A percentile compares a stretch with the other conserved stretches of the same genome.
phyloP scores from a whole-genome alignment of 1,140 invertebrate species.

The Drosophila sp. region DNA sequence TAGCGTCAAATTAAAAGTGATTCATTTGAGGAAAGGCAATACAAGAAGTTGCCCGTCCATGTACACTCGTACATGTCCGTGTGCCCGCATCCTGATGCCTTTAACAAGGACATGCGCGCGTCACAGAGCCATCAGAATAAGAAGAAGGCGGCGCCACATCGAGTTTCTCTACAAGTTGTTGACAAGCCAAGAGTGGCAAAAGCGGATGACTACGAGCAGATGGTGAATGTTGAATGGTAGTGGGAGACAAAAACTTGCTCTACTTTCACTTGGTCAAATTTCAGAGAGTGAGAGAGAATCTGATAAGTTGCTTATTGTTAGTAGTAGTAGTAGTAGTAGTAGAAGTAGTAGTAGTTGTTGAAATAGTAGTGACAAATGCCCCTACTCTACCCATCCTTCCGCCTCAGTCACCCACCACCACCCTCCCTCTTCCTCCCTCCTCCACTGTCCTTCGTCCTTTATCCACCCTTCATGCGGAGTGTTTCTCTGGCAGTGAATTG shows the following conservation, averaged over 20 bases:
- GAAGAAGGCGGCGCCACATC: conserved; percentile 10
- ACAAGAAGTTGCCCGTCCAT: conserved; percentile 12
- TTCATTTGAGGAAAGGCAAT: conserved; percentile 34
- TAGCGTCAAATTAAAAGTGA: conserved; percentile 57
- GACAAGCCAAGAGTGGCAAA: conserved; percentile 5
- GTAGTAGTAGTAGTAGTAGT: background rate
- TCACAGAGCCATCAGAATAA: conserved; percentile 1
- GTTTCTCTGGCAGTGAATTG: background rate
- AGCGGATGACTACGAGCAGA: background rate
- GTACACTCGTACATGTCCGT: conserved; percentile 12
- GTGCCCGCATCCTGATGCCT: conserved; percentile 9
- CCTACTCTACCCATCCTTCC: background rate
- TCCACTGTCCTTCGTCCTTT: too few species aligned
- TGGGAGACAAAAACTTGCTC: background rate
- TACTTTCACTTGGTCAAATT: conserved; percentile 7
- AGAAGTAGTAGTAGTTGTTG: background rate
- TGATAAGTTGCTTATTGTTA: conserved; percentile 1
- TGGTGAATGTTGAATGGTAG: background rate
- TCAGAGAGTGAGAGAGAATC: conserved; percentile 2
- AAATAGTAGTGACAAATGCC: background rate
- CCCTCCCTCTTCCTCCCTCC: too few species aligned
- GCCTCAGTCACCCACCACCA: background rate
- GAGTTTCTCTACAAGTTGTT: conserved; percentile 13
- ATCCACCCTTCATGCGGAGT: background rate
- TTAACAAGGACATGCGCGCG: conserved; percentile 16